Evolutionary conservation across 2,888 invertebrate species (phyloP).

Genomic region (Eurytoma californica): DNA sequence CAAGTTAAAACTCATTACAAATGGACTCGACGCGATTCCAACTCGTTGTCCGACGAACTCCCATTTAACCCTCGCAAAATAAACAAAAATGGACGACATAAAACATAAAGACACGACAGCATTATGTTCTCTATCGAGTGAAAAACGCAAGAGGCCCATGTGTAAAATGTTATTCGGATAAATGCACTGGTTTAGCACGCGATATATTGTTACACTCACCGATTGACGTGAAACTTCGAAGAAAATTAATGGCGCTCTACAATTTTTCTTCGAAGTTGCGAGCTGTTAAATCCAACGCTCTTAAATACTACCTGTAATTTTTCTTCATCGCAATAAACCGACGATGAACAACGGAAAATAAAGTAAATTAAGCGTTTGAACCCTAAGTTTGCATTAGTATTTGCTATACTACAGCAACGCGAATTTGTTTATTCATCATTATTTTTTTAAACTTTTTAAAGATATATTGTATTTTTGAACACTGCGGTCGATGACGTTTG

Average conservation of each 20-base stretch:
- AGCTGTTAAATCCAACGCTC: constrained; percentile 13
- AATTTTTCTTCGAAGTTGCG: constrained; percentile 18
- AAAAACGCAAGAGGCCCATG: constrained; percentile 30
- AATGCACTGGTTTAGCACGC: constrained; percentile 50
- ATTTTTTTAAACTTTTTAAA: background rate
- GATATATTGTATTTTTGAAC: constrained; percentile 42
- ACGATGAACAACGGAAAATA: constrained; percentile 16
- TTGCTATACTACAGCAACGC: constrained; percentile 6
- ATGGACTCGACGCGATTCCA: constrained; percentile 15
- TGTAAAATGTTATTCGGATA: constrained; percentile 38
- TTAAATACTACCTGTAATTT: constrained; percentile 31
- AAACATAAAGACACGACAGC: too few species aligned
- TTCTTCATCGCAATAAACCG: constrained; percentile 4
- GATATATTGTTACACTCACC: constrained; percentile 26
- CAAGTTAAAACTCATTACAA: constrained; percentile 22
- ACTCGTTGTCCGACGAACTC: constrained; percentile 19
- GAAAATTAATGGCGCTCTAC: background rate
- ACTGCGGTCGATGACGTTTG: constrained; percentile 38
- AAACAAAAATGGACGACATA: background rate
- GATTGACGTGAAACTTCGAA: constrained; percentile 30
- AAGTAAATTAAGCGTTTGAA: constrained; percentile 16
- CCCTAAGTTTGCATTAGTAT: constrained; percentile 26
- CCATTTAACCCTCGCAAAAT: constrained; percentile 20
- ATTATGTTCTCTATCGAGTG: constrained; percentile 11
- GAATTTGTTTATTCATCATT: constrained; percentile 13